Evolutionary conservation across 2,113 vertebrate genomes (phyloP).

Genomic region (Trematomus loennbergii): DNA sequence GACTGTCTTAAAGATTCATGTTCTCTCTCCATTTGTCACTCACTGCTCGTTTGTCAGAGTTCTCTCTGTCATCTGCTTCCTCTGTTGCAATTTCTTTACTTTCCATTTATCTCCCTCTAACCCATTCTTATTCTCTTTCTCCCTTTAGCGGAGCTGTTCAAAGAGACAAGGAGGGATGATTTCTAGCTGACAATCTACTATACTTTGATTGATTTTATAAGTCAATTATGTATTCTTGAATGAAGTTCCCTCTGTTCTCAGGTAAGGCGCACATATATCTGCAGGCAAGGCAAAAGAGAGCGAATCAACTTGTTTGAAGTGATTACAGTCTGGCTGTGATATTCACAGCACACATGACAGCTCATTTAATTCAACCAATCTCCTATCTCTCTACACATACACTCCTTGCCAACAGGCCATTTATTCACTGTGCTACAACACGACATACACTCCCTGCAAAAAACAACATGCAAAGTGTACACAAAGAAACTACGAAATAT

Average conservation of each 20-base stretch:
- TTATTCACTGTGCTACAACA: constrained; percentile 12
- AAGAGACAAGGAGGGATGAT: neutral
- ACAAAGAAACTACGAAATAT: neutral
- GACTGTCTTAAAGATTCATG: neutral
- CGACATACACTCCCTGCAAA: neutral
- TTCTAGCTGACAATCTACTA: constrained; percentile 35
- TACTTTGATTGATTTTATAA: neutral
- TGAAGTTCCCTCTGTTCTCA: neutral
- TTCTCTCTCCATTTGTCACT: constrained; percentile 33
- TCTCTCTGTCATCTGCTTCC: neutral
- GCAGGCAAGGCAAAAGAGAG: neutral
- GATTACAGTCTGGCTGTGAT: neutral
- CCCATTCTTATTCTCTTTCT: neutral
- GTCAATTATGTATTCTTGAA: neutral
- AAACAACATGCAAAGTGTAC: neutral
- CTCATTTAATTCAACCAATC: constrained; percentile 47
- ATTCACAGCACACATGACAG: constrained; percentile 7
- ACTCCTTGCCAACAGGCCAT: constrained; percentile 29
- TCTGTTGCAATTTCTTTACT: too few relatives aligned
- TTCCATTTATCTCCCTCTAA: neutral
- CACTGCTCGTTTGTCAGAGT: constrained; percentile 5
- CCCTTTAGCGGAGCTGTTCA: neutral
- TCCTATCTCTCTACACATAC: neutral
- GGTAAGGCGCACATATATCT: neutral
- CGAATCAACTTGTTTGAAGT: neutral